Evolutionary conservation across 2,888 invertebrate genomes (phyloP).

Genomic region (Pachydiplax longipennis): DNA sequence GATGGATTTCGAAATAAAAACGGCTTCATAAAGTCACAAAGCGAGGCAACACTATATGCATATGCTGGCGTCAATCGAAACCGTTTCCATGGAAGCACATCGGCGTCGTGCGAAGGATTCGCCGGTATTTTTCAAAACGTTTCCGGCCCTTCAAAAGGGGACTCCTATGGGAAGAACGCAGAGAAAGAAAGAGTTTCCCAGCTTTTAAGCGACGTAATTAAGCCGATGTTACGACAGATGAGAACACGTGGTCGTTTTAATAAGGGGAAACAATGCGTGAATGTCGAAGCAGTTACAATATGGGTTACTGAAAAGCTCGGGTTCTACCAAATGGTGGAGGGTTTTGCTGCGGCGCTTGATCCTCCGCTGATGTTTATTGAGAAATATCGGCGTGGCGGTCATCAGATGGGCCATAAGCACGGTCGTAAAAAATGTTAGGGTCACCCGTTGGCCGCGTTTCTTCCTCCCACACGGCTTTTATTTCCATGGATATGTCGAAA

Average conservation of each 20-base stretch:
- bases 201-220: background rate
- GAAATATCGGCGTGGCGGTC: background rate
- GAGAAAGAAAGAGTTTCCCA: background rate
- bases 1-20: background rate
- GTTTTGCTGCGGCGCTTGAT: background rate
- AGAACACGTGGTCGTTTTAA: background rate
- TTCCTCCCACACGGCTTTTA: no score
- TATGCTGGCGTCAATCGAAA: background rate
- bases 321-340: background rate
- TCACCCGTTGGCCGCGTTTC: background rate
- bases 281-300: background rate
- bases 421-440: background rate
- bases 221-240: background rate
- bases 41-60: background rate
- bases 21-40: background rate
- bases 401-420: background rate
- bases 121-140: background rate
- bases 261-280: background rate
- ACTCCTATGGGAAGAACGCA: background rate
- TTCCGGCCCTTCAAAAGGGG: background rate
- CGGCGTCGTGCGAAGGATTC: background rate
- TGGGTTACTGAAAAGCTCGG: background rate
- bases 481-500: no score
- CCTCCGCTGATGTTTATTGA: background rate
- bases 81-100: background rate